Evolutionary conservation across 37 sponge, comb jelly and placozoan genomes (phyloP).

Genomic region (Hexactinellida sp.): DNA sequence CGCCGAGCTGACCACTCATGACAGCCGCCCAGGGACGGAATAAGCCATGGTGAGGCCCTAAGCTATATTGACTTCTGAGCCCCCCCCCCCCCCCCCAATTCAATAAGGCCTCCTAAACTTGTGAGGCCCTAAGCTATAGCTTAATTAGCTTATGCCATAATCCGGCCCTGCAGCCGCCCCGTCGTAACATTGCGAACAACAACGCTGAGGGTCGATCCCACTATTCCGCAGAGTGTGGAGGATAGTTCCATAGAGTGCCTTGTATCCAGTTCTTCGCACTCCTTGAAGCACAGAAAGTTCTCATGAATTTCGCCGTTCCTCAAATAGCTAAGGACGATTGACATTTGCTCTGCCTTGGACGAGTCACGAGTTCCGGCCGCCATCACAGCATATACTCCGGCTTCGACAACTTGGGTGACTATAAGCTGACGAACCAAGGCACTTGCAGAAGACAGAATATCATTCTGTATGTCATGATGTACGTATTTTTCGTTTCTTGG

Average conservation of each 20-base stretch:
- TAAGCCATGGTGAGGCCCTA: no score
- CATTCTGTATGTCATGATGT: constrained; percentile 17
- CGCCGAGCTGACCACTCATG: constrained; percentile 14
- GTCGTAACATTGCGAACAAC: constrained; percentile 17
- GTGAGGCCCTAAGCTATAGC: no score
- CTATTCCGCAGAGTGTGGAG: background rate
- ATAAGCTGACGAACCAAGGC: constrained; percentile 11
- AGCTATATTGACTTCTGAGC: no score
- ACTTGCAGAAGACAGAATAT: constrained; percentile 17
- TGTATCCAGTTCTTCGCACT: background rate
- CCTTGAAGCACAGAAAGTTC: constrained; percentile 10
- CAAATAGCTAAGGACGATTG: constrained; percentile 4
- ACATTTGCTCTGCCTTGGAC: constrained; percentile 17
- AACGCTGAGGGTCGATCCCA: constrained; percentile 6
- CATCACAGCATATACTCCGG: background rate
- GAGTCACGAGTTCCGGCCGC: background rate
- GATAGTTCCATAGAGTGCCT: background rate
- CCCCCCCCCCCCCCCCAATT: no score
- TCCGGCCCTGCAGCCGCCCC: no score
- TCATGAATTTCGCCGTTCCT: constrained; percentile 2
- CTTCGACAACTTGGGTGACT: constrained; percentile 13
- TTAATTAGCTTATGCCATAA: no score
- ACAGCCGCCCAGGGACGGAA: no score
- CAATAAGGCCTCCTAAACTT: no score
- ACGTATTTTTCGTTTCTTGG: constrained; percentile 3